These are phyloP conservation scores for Fistularia commersonii DNA, from an alignment of 2,797 vertebrate genomes.

Conservation along the genomic window DNA sequence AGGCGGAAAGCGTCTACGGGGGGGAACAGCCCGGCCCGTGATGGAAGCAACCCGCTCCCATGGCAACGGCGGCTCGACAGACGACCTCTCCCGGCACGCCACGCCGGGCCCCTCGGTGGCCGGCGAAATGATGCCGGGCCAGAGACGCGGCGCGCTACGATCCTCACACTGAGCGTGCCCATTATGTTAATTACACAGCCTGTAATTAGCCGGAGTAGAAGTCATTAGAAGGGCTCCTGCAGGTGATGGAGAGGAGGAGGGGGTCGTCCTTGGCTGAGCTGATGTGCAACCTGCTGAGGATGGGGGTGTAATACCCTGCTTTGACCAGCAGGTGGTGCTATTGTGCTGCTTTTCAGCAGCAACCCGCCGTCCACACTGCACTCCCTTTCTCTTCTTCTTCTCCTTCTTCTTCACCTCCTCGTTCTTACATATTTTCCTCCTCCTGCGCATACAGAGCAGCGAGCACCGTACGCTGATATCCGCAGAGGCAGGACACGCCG, in stretches of 20 bases:
- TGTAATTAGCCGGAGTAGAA: conserved; percentile 69
- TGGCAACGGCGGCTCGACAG: no score
- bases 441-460: conserved; percentile 11
- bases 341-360: conserved; percentile 31
- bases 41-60: no score
- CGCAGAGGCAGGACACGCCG: conserved; percentile 12
- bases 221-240: conserved; percentile 64
- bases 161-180: conserved; percentile 49
- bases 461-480: conserved; percentile 15
- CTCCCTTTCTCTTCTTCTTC: conserved; percentile 11
- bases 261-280: conserved; percentile 47
- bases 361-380: conserved; percentile 4
- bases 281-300: conserved; percentile 22
- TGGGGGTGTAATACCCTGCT: conserved; percentile 22
- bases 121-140: conserved; percentile 31
- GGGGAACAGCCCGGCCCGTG: no score
- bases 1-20: no score
- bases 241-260: conserved; percentile 65
- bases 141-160: conserved; percentile 40
- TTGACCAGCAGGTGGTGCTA: conserved; percentile 63
- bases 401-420: conserved; percentile 17
- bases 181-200: conserved; percentile 64
- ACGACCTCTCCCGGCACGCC: no score
- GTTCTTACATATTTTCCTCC: conserved; percentile 16
- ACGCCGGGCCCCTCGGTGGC: conserved; percentile 9